Base-by-base conservation (phyloP, 2,888 invertebrate genomes). In the Serrognathus titanus region DNA sequence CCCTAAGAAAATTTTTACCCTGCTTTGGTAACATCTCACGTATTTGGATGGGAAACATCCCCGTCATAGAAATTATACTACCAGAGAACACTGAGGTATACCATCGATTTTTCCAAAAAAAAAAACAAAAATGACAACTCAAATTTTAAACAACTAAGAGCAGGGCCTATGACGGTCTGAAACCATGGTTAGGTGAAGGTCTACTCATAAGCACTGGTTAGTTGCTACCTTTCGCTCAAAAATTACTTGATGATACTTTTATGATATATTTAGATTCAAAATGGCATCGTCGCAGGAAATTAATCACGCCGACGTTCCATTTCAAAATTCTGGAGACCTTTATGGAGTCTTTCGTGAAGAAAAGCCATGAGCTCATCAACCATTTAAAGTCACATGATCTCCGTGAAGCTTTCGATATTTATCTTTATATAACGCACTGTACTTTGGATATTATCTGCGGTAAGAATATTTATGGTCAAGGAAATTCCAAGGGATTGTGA, bases 381-480 rank as follows among this genome's bases (percentile, higher is more conserved):
- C 53, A 62, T 45, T 56, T 64, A 36, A 54, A 59, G 45, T 39
- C 62, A 8, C 60, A 64, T 53, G 64, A 64, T n/a, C 60, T 68
- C 48, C 66, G 66, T 10, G 60, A 68, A 53, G 63, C 59, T 55
- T 69, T 74, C 55, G 68, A 74, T 56, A 60, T 73, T 38, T 71
- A 68, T 52, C 68, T 70, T 8, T 65, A 63, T 50, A 61, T 73
- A 35, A 70, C 70, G 5, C 64, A 62, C 31, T 70, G 70, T 50
- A 66, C 69, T 10, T 57, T 73, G 51, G 72, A 73, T 59, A 66
- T 73, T 51, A 73, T 72, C 53, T 71, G 72, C 60, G 71, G 73
- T 73, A 63, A 69, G 66, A 31, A 31, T 6, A 7, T 31, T 31
- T 31, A 31, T 16, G 16, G 16, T 2, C 1, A 48, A 48, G 37